Evolutionary conservation across 92 coral and sea anemone species (phyloP), one percentile per base, ranked within the genome.

Genomic region (Blastomussa wellsi): DNA sequence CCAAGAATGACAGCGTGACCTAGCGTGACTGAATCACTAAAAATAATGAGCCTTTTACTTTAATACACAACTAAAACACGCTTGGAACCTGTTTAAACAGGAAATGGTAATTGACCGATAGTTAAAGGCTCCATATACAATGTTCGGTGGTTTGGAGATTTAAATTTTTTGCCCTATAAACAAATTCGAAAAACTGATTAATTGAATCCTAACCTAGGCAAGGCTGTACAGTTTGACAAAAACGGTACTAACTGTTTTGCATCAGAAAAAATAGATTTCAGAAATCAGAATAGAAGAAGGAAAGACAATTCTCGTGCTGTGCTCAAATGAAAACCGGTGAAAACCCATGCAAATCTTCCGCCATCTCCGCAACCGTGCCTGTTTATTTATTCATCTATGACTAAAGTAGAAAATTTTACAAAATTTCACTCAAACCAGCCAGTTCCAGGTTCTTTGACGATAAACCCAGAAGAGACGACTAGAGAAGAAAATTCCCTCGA

Each of bases 181-280:
- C 37, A 44, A 74, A 42, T 42, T 42, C 59, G 32, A 74, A 74
- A 74, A 74, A 74, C 78, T 7, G 60, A n/a, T 74, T 12, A n/a
- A n/a, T 42, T 41, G 44, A 42, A 42, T 41, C 59, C 78, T 42
- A 11, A 9, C 22, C 10, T 44, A 28, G 49, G 55, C 55, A 74
- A 1, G 8, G 29, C n/a, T n/a, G 78, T 28, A 70, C 39, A 31
- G 14, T 42, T 74, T 44, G 33, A 74, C 57, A 29, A 74, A 39
- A 72, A 39, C 51, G 13, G n/a, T n/a, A 19, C 76, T 14, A 36
- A n/a, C n/a, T n/a, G n/a, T n/a, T n/a, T n/a, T n/a, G n/a, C n/a
- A 44, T 44, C 6, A 44, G 70, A 7, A n/a, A n/a, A 5, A 74
- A n/a, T 74, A 1, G 57, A 7, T n/a, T 59, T 5, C 7, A 13